A percentile compares a stretch with the other conserved stretches of the same genome.
These are phyloP conservation scores for Thunnus maccoyii DNA, from an alignment of 2,113 vertebrate genomes.

Conservation along the genomic window DNA sequence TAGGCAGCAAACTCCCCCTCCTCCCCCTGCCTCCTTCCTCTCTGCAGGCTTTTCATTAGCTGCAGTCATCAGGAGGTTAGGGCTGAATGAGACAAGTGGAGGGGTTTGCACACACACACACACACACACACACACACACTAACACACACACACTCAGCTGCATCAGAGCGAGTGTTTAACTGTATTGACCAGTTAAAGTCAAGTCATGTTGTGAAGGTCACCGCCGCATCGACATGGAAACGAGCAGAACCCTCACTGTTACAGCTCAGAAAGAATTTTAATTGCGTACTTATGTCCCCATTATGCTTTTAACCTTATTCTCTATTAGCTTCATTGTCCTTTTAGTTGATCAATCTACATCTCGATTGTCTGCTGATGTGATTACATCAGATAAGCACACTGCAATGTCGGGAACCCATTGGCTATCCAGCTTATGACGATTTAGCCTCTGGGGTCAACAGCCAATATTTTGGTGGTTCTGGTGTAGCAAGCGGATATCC, in stretches of 20 bases:
- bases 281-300: too few relatives aligned
- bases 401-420: too few relatives aligned
- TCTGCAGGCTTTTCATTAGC: slow-evolving; percentile 59
- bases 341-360: too few relatives aligned
- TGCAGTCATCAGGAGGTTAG: slow-evolving; percentile 47
- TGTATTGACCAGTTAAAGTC: slow-evolving; percentile 19
- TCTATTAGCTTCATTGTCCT: too few relatives aligned
- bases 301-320: too few relatives aligned
- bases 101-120: slow-evolving; percentile 18
- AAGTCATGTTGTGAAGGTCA: slow-evolving; percentile 21
- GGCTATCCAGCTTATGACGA: too few relatives aligned
- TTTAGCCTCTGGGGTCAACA: too few relatives aligned
- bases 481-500: too few relatives aligned
- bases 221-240: slow-evolving; percentile 4
- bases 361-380: too few relatives aligned
- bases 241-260: not conserved
- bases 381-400: too few relatives aligned
- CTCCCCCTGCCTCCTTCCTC: not conserved
- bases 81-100: slow-evolving; percentile 34
- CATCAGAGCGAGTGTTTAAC: slow-evolving; percentile 22
- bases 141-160: not conserved
- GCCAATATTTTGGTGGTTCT: too few relatives aligned
- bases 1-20: slow-evolving; percentile 67
- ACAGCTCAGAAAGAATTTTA: too few relatives aligned
- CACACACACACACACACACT: slow-evolving; percentile 26